Percentiles rank a stretch among this genome's conserved stretches.
Evolutionary conservation across 2,888 invertebrate genomes (phyloP).

Genomic region (Theodoxus fluviatilis): DNA sequence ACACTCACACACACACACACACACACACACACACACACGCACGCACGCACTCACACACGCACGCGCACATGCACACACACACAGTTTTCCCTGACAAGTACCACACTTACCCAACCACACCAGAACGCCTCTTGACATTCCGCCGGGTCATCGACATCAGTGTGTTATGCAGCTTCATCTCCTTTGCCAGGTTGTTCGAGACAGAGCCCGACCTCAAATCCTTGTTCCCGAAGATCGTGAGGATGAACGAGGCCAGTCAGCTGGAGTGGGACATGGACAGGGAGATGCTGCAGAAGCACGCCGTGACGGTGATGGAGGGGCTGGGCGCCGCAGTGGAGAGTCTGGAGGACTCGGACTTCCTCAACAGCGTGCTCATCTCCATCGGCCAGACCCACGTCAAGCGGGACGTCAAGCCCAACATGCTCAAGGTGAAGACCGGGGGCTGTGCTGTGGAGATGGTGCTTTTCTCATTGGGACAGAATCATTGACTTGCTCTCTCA

Average conservation of each 20-base stretch:
- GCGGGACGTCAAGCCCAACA: conserved; percentile 52
- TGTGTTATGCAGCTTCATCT: background rate
- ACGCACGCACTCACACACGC: conserved; percentile 18
- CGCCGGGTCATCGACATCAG: background rate
- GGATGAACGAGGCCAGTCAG: conserved; percentile 51
- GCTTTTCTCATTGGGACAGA: too few species aligned
- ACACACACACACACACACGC: background rate
- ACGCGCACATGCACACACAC: conserved; percentile 2
- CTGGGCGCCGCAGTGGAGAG: conserved; percentile 62
- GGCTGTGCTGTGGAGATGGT: too few species aligned
- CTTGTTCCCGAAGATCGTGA: conserved; percentile 55
- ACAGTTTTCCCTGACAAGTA: background rate
- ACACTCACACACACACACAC: background rate
- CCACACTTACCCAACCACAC: background rate
- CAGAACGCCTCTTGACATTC: background rate
- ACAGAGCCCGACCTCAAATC: conserved; percentile 54
- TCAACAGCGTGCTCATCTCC: conserved; percentile 55
- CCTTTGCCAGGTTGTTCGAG: conserved; percentile 51
- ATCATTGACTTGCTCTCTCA: too few species aligned
- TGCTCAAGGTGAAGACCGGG: conserved; percentile 55
- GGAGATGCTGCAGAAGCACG: conserved; percentile 56
- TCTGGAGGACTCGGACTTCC: conserved; percentile 55
- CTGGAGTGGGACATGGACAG: conserved; percentile 55
- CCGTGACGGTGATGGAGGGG: conserved; percentile 58
- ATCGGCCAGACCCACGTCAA: conserved; percentile 59